Conservation (phyloP, 2,888 invertebrate species). For the Gortyna flavago region DNA sequence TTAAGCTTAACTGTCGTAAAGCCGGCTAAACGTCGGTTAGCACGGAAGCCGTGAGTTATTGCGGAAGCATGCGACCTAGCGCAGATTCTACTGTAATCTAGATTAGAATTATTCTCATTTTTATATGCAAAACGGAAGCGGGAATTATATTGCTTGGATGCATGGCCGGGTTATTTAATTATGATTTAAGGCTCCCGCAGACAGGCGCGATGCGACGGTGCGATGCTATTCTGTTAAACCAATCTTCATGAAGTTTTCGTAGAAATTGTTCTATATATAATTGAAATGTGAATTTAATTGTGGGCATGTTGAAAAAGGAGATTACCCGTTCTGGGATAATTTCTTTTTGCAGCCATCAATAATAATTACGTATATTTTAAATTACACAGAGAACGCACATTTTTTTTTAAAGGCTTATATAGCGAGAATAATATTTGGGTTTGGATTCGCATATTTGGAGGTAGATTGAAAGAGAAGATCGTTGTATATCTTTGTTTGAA, state of each 20-base stretch:
- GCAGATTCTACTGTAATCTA: constrained; percentile 29
- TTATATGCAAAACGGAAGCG: not conserved
- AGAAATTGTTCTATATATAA: not conserved
- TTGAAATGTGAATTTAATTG: too few relatives aligned
- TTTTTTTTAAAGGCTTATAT: not conserved
- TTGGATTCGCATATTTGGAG: too few relatives aligned
- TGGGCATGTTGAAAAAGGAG: too few relatives aligned
- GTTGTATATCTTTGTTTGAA: too few relatives aligned
- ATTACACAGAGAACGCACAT: too few relatives aligned
- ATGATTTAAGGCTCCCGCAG: not conserved
- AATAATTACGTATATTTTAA: not conserved
- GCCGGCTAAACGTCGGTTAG: constrained; percentile 21
- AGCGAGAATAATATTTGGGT: not conserved
- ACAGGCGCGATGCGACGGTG: not conserved
- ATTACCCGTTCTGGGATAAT: not conserved
- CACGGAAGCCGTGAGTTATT: constrained; percentile 50
- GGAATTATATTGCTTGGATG: not conserved
- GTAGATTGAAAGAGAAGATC: not conserved
- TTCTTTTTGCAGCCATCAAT: not conserved
- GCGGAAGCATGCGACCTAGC: constrained; percentile 47
- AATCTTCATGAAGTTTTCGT: not conserved
- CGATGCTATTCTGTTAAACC: not conserved
- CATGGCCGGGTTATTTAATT: not conserved
- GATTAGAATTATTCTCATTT: constrained; percentile 20
- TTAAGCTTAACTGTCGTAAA: constrained; percentile 41